Base-by-base conservation (phyloP, 1,140 invertebrate species). In the Diorhabda sublineata region DNA sequence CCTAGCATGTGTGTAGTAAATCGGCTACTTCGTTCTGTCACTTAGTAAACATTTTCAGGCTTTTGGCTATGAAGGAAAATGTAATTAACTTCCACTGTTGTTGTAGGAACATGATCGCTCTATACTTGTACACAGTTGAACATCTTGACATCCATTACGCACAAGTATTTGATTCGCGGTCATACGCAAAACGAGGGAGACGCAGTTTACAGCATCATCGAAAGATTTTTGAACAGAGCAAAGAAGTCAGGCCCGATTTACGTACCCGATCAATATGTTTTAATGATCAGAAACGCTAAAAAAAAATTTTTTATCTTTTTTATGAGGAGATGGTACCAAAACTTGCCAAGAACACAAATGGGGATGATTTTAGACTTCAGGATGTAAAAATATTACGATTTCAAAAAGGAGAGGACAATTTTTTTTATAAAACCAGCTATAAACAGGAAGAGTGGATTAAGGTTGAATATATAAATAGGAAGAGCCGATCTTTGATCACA, bases 161-260 rank as follows among this genome's bases (percentile, higher is more conserved):
- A 80, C 56, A 79, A 76, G 62, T 78, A 73, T 71, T 64, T 82
- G 42, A 75, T 78, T 56, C 75, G 75, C 52, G 76, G 79, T 1
- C 79, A 81, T 67, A 82, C 78, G 3, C 78, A 80, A 75, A 81
- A 82, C 68, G 79, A 81, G 58, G 78, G 71, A 0, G 79, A 82
- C 68, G 73, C 71, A 45, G 74, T 79, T 26, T 80, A 81, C 62
- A 75, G 76, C 5, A 60, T 79, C 0, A 82, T 81, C n/a, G 80
- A 81, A 69, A 79, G 75, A 61, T 68, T 70, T 68, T 71, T 77
- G 58, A 80, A 74, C 69, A 77, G 71, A 8, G 69, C 75, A 69
- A 68, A 71, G 44, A 65, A 64, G 52, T 64, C 67, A 2, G 75
- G 76, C 6, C 69, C 76, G 58, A 80, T 81, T 63, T 80, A 78